Evolutionary conservation across 2,797 vertebrate genomes (phyloP).

Genomic region (Coccyzus lansbergi): DNA sequence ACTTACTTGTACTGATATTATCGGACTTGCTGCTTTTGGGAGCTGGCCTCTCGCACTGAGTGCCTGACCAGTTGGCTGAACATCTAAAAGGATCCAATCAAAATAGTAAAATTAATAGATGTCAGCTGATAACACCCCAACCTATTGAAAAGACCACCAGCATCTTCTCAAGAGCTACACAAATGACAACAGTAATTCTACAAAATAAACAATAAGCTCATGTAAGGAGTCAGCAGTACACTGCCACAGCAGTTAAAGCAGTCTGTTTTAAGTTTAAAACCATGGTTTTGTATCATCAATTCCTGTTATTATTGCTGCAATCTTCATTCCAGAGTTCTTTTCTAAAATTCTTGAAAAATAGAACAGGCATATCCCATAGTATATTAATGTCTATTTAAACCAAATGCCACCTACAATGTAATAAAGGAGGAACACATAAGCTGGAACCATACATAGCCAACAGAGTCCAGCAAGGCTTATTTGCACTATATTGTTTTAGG

Average conservation of each 20-base stretch:
- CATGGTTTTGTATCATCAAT: background rate
- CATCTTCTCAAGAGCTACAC: constrained; percentile 22
- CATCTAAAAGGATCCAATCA: constrained; percentile 87
- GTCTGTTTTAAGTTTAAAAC: background rate
- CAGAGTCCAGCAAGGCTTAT: background rate
- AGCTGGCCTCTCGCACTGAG: constrained; percentile 96
- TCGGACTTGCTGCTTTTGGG: constrained; percentile 98
- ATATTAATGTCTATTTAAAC: background rate
- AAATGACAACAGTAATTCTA: background rate
- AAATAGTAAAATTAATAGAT: constrained; percentile 57
- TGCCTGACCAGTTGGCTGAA: constrained; percentile 97
- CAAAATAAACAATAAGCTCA: background rate
- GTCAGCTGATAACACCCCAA: constrained; percentile 5
- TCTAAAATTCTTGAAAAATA: background rate
- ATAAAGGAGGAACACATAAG: background rate
- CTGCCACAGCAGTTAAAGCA: background rate
- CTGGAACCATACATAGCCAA: background rate
- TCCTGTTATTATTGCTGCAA: background rate
- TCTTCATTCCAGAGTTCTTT: background rate
- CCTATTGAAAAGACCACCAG: constrained; percentile 8
- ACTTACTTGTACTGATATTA: constrained; percentile 93
- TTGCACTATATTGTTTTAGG: background rate
- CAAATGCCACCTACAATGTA: background rate
- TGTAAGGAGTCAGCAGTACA: background rate
- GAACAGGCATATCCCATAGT: background rate